Base-by-base conservation (phyloP, 2,113 vertebrate species). In the Lepus americanus region DNA sequence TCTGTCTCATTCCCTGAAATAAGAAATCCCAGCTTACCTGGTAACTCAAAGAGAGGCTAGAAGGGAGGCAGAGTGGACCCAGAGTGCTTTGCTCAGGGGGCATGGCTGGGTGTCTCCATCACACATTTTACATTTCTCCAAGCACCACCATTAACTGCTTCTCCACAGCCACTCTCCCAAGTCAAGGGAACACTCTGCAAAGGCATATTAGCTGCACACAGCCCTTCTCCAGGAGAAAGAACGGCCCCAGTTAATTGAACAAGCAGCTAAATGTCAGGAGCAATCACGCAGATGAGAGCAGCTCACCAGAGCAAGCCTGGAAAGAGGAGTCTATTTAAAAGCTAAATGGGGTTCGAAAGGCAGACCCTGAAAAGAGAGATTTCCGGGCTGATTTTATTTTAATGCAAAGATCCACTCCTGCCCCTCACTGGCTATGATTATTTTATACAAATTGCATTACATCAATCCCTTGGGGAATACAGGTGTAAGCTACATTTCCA, bases 331-430 rank as follows among this genome's bases (percentile, higher is more conserved):
- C 95, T 85, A 80, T 94, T 95, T 88, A 94, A 92, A 86, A 95
- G 90, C 92, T 92, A 94, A 97, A 91, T 77, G 81, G 94, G 85
- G 64, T 85, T 94, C 77, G 78, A 90, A 97, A 96, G 74, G 87
- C 78, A 92, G 92, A 51, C 70, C 84, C 87, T 93, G 84, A 79
- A 94, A 94, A 89, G 61, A 94, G 69, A 1, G 2, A 90, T 86
- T 93, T 96, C 83, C 44, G 0, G 63, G 64, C 72, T 90, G 90
- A 85, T 90, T 97, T 94, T 94, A 92, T 94, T 96, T 94, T 93
- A 94, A 92, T 92, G 81, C 72, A 93, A 92, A 81, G 85, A 77
- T 76, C 77, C 27, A 87, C 36, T 91, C 70, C 94, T 93, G 80
- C 53, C 84, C 87, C 64, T 94, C 53, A 49, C 69, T 91, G 36